These are phyloP conservation scores for Myotis myotis DNA, from an alignment of 2,797 vertebrate genomes.

Conservation along the genomic window DNA sequence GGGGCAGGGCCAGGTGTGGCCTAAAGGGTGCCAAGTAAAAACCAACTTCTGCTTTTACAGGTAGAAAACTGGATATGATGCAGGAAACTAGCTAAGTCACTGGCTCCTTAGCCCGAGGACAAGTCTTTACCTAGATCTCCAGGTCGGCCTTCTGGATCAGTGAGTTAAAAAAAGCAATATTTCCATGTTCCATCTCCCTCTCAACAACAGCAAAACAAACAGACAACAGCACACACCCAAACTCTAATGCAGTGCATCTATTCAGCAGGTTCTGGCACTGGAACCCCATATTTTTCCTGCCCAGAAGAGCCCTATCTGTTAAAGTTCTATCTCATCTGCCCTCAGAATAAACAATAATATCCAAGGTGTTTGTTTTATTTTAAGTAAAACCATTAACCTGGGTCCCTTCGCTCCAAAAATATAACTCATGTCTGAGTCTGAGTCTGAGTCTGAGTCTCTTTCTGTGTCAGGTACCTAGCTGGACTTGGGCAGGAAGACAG, in stretches of 20 bases:
- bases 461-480: background rate
- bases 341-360: background rate
- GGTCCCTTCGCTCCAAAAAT: background rate
- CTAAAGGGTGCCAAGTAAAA: background rate
- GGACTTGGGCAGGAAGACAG: background rate
- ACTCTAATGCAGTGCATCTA: background rate
- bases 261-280: background rate
- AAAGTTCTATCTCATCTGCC: background rate
- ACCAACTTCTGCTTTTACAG: background rate
- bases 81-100: background rate
- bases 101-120: background rate
- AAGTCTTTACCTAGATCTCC: background rate
- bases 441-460: background rate
- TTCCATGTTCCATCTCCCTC: background rate
- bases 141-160: background rate
- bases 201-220: background rate
- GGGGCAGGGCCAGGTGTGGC: background rate
- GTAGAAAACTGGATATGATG: background rate
- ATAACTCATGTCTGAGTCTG: background rate
- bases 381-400: background rate
- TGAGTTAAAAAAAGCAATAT: background rate
- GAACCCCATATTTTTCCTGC: background rate
- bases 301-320: background rate
- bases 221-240: background rate
- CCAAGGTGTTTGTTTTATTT: background rate